Evolutionary conservation across 2,888 invertebrate species (phyloP), one percentile per base, ranked within the genome.

Genomic region (Sabatieria punctata): DNA sequence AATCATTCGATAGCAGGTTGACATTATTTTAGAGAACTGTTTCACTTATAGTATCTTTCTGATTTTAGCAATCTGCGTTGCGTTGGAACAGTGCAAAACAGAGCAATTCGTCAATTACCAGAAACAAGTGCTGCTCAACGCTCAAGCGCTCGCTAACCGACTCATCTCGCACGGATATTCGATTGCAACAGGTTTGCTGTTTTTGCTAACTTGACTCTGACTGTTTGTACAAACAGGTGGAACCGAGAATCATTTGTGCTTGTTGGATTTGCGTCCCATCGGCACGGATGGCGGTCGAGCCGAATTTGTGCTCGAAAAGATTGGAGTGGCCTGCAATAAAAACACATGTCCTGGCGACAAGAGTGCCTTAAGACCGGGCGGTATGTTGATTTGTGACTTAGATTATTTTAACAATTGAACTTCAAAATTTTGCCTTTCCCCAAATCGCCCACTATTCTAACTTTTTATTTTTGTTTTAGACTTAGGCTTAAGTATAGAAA

Each of bases 271-370:
- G 54, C 75, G 83, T 46, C 71, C 74, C 21, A 75, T 41, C 42
- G 80, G 81, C 0, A 68, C 89, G 0, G 80, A 80, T 19, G 93
- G 89, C 1, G 79, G 85, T 11, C 77, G 81, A 49, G 86, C 81
- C 1, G 95, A 97, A 67, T 78, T 78, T 46, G 76, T 89, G 40
- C 72, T 95, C 25, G 95, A 97, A 67, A 77, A 84, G 52, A 78
- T 85, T 56, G 78, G 80, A 49, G 82, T 97, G 59, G 89, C 89
- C 15, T 88, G 89, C 63, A 97, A 97, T 68, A 97, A 97, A 71
- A 97, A 97, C 67, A 95, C 75, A 2, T 73, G 73, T 50, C 93
- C 95, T 2, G 95, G 93, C 1, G 95, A 97, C 68, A 89, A 84
- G 67, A 89, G 86, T 60, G 91, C 95, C 0, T 71, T 95, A 56